Conservation (phyloP, 1,140 invertebrate genomes). For the Cyphomyrmex costatus region DNA sequence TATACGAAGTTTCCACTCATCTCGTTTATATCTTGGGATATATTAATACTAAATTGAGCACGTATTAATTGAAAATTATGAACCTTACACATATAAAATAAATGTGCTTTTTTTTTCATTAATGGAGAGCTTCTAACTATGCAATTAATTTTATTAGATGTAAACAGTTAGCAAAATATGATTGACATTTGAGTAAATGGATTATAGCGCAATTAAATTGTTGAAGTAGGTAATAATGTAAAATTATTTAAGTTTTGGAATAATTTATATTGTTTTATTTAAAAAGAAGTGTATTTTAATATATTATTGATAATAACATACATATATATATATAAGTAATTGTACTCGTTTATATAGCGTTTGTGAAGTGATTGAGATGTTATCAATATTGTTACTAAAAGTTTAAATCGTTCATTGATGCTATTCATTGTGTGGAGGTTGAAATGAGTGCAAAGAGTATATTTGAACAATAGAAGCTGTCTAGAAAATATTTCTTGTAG, state of each 20-base stretch:
- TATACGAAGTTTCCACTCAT: constrained; percentile 46
- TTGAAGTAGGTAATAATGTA: not conserved
- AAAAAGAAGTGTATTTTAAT: not conserved
- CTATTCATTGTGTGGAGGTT: constrained; percentile 5
- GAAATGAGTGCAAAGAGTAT: constrained; percentile 46
- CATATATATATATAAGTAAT: not conserved
- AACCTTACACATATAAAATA: not conserved
- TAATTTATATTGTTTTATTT: not conserved
- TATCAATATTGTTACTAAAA: not conserved
- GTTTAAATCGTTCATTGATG: constrained; percentile 8
- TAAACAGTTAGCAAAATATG: no score
- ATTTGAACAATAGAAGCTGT: constrained; percentile 7
- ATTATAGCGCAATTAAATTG: not conserved
- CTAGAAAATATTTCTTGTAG: constrained; percentile 60
- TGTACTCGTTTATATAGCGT: not conserved
- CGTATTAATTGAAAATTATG: constrained; percentile 37
- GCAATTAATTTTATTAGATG: not conserved
- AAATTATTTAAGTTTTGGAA: not conserved
- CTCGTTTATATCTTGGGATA: constrained; percentile 28
- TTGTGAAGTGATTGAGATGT: not conserved
- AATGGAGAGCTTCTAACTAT: not conserved
- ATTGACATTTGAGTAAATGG: not conserved
- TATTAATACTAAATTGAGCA: constrained; percentile 50
- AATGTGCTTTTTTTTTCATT: constrained; percentile 25
- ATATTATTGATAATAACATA: not conserved